Evolutionary conservation across 2,113 vertebrate species (phyloP).

Genomic region (Morone chrysops): DNA sequence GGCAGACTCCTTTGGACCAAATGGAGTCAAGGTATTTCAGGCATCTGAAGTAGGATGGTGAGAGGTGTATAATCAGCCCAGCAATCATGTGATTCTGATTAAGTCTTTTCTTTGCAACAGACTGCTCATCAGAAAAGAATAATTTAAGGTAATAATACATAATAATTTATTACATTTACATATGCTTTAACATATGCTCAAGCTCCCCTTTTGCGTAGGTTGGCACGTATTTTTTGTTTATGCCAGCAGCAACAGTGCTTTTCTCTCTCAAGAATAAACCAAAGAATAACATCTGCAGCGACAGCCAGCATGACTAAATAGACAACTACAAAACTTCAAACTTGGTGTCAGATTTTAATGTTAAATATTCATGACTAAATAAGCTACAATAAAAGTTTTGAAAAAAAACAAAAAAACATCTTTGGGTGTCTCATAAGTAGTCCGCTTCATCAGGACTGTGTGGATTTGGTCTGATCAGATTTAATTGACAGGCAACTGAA

Average conservation of each 20-base stretch:
- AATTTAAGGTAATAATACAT: neutral
- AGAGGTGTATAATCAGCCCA: slow-evolving; percentile 31
- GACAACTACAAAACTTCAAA: neutral
- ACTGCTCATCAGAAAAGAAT: neutral
- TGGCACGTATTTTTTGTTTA: too few relatives aligned
- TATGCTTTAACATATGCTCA: neutral
- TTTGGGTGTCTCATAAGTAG: too few relatives aligned
- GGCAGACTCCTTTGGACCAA: slow-evolving; percentile 68
- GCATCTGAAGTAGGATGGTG: slow-evolving; percentile 66
- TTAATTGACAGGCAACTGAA: neutral
- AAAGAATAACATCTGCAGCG: neutral
- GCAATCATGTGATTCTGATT: slow-evolving; percentile 18
- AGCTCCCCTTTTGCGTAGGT: neutral
- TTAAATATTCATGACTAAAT: neutral
- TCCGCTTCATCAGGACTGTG: neutral
- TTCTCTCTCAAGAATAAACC: neutral
- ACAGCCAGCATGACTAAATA: neutral
- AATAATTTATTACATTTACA: neutral
- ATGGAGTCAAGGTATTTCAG: slow-evolving; percentile 77
- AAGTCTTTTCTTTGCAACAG: slow-evolving; percentile 7
- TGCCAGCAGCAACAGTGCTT: neutral
- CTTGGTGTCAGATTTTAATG: neutral
- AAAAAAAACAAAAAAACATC: neutral
- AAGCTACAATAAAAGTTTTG: neutral
- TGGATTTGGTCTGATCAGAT: neutral